Percentiles rank a stretch among this genome's conserved stretches.
phyloP scores from a whole-genome alignment of 1,140 invertebrate species.

The Bombus turneri region DNA sequence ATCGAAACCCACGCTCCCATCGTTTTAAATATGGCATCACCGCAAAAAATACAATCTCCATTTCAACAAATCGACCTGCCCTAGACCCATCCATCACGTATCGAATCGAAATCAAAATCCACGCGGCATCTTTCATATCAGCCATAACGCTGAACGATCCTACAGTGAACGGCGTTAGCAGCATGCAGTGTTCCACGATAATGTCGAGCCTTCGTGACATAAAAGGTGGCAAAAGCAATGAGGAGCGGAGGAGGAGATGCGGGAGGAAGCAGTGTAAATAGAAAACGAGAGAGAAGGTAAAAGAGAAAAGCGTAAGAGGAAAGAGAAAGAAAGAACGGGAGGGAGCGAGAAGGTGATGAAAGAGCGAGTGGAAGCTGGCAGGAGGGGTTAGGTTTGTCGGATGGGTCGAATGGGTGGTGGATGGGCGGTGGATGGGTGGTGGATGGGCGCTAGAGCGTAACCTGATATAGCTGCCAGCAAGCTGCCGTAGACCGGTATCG shows the following conservation, averaged over 20 bases:
- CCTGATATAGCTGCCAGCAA: conserved; percentile 71
- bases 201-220: conserved; percentile 58
- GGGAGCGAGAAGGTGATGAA: background rate
- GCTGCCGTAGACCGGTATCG: conserved; percentile 68
- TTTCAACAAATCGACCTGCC: background rate
- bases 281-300: background rate
- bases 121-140: conserved; percentile 28
- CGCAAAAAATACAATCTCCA: background rate
- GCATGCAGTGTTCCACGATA: conserved; percentile 57
- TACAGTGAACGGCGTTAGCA: conserved; percentile 39
- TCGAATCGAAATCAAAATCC: conserved; percentile 1
- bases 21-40: background rate
- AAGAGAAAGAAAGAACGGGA: background rate
- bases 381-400: conserved; percentile 26
- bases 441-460: conserved; percentile 73
- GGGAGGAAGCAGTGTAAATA: background rate
- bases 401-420: conserved; percentile 50
- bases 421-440: conserved; percentile 45
- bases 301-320: background rate
- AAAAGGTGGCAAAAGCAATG: conserved; percentile 34
- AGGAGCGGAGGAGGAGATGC: background rate
- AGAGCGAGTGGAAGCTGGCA: conserved; percentile 21
- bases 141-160: conserved; percentile 42
- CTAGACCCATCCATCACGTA: background rate
- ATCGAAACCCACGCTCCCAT: too few species aligned